Base-by-base conservation (phyloP, 2,797 vertebrate genomes). In the Silurus aristotelis region DNA sequence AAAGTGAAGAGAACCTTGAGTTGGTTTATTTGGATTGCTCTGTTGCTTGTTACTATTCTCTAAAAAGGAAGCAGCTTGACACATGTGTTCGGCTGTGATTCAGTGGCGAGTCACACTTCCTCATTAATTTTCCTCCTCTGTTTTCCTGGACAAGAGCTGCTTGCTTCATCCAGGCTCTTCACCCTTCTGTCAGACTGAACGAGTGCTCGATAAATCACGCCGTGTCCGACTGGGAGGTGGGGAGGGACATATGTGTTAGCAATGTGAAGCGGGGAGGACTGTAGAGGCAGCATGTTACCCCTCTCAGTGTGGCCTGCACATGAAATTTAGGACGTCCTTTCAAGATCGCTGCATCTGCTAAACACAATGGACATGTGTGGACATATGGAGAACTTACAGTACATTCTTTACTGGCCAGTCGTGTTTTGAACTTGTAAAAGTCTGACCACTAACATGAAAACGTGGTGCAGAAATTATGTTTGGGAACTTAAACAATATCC, bases 161-260 rank as follows among this genome's bases (percentile, higher is more conserved):
- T 85, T 31, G 71, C 70, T 89, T 85, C 73, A 84, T 88, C 63
- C 76, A 22, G 71, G 60, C 19, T 66, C 84, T 84, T 76, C 66
- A 66, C 79, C 75, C n/a, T 46, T 84, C 38, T 56, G 61, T 77
- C 64, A 67, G 58, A 76, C 78, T 27, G 79, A 55, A 70, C 55
- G 25, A 71, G 55, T 63, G 83, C 75, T 72, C 60, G 76, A 88
- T 89, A 68, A 89, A 90, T 87, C 71, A 75, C 86, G 79, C 82
- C 67, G 86, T 84, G 61, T 85, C 77, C 38, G 27, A 10, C 25
- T 15, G 56, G 61, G 14, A 78, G 22, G 25, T 75, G 66, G 38
- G 46, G 78, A 77, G n/a, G 78, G 87, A 85, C 66, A 88, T 83
- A 85, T 85, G 80, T 80, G 66, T 78, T 66, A 73, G 43, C 80